A percentile compares a stretch with the other conserved stretches of the same genome.
Conservation (phyloP, 2,113 vertebrate genomes). For the Psophia crepitans region DNA sequence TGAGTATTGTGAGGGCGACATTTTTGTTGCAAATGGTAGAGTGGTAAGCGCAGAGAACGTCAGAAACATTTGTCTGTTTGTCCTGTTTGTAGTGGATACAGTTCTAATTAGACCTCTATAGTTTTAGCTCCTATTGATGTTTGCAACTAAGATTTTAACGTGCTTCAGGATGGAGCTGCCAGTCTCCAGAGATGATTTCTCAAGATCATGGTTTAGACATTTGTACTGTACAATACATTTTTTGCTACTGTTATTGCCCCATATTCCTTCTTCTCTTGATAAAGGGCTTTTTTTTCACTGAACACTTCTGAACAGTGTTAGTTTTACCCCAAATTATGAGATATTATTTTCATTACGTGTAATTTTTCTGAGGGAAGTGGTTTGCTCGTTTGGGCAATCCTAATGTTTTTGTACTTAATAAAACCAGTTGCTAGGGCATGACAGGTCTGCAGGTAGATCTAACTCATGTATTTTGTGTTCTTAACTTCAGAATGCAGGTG, state of each 20-base stretch:
- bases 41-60: background rate
- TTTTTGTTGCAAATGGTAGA: background rate
- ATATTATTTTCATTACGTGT: background rate
- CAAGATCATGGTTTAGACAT: background rate
- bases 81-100: background rate
- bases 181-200: background rate
- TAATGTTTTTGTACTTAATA: background rate
- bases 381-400: background rate
- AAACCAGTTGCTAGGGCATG: background rate
- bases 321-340: background rate
- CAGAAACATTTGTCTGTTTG: background rate
- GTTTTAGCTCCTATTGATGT: background rate
- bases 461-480: background rate
- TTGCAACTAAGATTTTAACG: background rate
- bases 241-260: background rate
- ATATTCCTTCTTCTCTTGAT: background rate
- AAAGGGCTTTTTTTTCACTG: background rate
- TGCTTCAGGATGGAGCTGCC: background rate
- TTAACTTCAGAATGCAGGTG: background rate
- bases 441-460: background rate
- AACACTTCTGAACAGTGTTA: background rate
- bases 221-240: background rate
- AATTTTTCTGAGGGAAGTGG: background rate
- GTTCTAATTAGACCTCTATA: background rate
- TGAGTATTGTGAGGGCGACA: accelerated